Percentiles rank a stretch among this genome's conserved stretches.
These are phyloP conservation scores for Probosciger aterrimus DNA, from an alignment of 2,113 vertebrate species.

Conservation along the genomic window DNA sequence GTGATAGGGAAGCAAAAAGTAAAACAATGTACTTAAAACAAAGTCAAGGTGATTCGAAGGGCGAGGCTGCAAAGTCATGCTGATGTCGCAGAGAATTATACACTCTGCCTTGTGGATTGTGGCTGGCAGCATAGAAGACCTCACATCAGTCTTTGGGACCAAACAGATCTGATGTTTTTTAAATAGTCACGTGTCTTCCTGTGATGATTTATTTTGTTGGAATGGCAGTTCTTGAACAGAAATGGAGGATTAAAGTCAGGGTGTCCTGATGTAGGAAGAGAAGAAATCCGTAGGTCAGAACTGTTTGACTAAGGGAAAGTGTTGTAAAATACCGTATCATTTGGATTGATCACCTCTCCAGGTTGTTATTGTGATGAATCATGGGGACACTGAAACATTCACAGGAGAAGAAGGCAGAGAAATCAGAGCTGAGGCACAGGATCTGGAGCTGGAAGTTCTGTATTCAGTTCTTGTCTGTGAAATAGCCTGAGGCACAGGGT, in stretches of 20 bases:
- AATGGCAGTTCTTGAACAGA: not conserved
- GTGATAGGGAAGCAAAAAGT: not conserved
- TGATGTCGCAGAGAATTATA: fast-evolving
- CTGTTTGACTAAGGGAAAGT: not conserved
- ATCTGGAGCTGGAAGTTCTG: not conserved
- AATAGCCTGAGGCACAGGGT: not conserved
- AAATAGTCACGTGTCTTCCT: not conserved
- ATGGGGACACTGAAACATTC: not conserved
- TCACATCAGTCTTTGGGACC: not conserved
- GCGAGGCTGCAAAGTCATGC: not conserved
- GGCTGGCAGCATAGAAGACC: fast-evolving
- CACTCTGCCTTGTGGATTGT: not conserved
- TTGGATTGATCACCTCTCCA: not conserved
- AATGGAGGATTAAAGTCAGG: not conserved
- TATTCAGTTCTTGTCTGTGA: not conserved
- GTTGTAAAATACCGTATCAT: not conserved
- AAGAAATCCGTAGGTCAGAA: not conserved
- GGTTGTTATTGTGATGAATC: not conserved
- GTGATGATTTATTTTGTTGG: not conserved
- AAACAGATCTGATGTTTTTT: not conserved
- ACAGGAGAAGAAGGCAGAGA: fast-evolving
- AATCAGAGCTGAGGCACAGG: not conserved
- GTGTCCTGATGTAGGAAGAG: not conserved
- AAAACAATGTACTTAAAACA: not conserved
- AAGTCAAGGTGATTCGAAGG: not conserved